phyloP scores from a whole-genome alignment of 2,113 vertebrate genomes.

The Pardalotus punctatus region DNA sequence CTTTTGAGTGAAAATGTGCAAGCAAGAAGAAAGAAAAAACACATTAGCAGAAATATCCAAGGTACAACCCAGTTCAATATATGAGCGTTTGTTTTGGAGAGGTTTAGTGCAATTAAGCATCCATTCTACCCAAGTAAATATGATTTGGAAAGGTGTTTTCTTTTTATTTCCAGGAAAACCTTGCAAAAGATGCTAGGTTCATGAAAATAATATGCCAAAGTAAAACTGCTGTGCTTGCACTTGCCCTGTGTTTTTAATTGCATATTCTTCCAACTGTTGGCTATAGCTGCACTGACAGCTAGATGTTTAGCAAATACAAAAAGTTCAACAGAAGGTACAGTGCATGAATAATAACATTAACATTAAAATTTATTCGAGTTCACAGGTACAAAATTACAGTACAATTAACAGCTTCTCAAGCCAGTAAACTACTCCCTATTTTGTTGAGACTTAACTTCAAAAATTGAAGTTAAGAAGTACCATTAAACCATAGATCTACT shows the following conservation, averaged over 20 bases:
- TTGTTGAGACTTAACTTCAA: neutral
- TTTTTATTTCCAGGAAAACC: slow-evolving; percentile 58
- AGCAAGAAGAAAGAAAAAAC: neutral
- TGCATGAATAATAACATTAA: neutral
- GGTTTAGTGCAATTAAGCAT: neutral
- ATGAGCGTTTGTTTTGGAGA: slow-evolving; percentile 35
- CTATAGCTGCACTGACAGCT: neutral
- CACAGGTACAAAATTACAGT: neutral
- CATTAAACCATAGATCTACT: neutral
- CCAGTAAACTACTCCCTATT: neutral
- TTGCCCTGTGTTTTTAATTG: neutral
- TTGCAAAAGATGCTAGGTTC: slow-evolving; percentile 34
- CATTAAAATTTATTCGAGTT: neutral
- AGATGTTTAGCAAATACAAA: neutral
- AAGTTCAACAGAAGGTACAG: neutral
- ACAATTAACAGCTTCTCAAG: neutral
- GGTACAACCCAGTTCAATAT: neutral
- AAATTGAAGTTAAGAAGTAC: neutral
- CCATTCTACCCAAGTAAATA: slow-evolving; percentile 23
- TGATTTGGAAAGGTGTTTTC: slow-evolving; percentile 52
- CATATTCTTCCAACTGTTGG: neutral
- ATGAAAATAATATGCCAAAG: slow-evolving; percentile 41
- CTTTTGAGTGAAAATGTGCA: neutral
- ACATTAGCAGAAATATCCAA: neutral
- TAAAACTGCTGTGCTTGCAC: slow-evolving; percentile 53